Conservation (phyloP, 2,888 invertebrate genomes). For the Autographa pulchrina region DNA sequence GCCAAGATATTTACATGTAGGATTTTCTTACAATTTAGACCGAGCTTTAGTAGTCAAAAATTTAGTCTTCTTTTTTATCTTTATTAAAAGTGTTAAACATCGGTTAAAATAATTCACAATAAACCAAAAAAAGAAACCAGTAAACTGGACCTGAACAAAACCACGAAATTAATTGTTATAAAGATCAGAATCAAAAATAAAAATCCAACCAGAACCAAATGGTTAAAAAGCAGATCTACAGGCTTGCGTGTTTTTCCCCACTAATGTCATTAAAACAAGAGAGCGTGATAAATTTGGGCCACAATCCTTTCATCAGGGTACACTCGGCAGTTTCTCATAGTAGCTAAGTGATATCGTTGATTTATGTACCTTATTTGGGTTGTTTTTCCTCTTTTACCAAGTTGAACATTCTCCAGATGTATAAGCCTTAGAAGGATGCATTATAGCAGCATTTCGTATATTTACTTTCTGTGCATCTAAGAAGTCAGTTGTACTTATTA, state of each 20-base stretch:
- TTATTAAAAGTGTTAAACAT: background rate
- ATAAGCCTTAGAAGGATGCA: no score
- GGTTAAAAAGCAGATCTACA: constrained; percentile 32
- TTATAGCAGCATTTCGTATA: background rate
- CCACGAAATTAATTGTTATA: no score
- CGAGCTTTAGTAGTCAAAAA: background rate
- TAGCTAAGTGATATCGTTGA: constrained; percentile 55
- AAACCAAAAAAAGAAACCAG: no score
- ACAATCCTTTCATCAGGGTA: constrained; percentile 53
- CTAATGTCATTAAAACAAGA: constrained; percentile 55
- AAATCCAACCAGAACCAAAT: no score
- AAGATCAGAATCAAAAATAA: no score
- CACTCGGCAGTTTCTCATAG: constrained; percentile 59
- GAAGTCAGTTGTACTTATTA: no score
- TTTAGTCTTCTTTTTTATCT: background rate
- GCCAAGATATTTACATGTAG: constrained; percentile 7
- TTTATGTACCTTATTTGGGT: constrained; percentile 58
- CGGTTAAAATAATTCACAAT: constrained; percentile 14
- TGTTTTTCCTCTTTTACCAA: constrained; percentile 56
- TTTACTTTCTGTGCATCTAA: background rate
- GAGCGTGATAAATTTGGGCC: constrained; percentile 49
- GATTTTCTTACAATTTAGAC: background rate
- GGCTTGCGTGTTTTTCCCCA: constrained; percentile 5
- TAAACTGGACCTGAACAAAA: no score
- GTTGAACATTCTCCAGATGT: constrained; percentile 29